Evolutionary conservation across 2,113 vertebrate species (phyloP).

Genomic region (Salminus brasiliensis): DNA sequence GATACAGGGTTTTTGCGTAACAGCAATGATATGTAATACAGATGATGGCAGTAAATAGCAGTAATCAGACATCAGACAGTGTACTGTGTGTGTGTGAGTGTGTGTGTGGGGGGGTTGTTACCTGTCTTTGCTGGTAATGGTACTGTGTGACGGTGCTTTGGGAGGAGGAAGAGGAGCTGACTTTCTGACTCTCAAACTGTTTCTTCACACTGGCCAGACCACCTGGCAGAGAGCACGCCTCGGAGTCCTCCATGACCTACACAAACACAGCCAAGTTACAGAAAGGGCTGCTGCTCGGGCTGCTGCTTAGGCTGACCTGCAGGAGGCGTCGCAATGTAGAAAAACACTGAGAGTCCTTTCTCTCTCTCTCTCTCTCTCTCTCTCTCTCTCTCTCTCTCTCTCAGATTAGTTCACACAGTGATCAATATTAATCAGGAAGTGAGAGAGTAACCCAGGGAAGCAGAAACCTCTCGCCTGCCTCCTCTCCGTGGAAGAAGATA

Average conservation of each 20-base stretch:
- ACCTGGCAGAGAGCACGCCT: slow-evolving; percentile 84
- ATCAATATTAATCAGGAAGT: slow-evolving; percentile 43
- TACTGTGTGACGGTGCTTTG: slow-evolving; percentile 77
- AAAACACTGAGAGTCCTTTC: neutral
- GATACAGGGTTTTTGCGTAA: too few species aligned
- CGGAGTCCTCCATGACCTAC: slow-evolving; percentile 84
- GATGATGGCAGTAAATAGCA: too few species aligned
- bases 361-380: neutral
- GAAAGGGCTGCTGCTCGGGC: too few species aligned
- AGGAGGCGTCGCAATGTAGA: slow-evolving; percentile 11
- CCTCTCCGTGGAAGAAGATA: neutral
- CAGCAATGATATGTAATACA: too few species aligned
- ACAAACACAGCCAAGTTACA: slow-evolving; percentile 18
- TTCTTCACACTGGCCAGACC: slow-evolving; percentile 91
- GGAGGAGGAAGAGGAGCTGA: slow-evolving; percentile 67
- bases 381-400: neutral
- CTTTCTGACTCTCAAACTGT: slow-evolving; percentile 88
- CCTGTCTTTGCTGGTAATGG: slow-evolving; percentile 86
- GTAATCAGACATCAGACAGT: too few species aligned
- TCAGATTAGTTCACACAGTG: slow-evolving; percentile 16
- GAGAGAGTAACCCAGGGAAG: slow-evolving; percentile 5
- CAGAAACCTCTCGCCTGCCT: neutral
- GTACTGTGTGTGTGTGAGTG: too few species aligned
- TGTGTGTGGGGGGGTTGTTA: slow-evolving; percentile 61
- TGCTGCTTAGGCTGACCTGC: slow-evolving; percentile 15